Percentiles rank a stretch among this genome's conserved stretches.
Conservation (phyloP, 1,140 invertebrate species). For the Mycetomoellerius zeteki region DNA sequence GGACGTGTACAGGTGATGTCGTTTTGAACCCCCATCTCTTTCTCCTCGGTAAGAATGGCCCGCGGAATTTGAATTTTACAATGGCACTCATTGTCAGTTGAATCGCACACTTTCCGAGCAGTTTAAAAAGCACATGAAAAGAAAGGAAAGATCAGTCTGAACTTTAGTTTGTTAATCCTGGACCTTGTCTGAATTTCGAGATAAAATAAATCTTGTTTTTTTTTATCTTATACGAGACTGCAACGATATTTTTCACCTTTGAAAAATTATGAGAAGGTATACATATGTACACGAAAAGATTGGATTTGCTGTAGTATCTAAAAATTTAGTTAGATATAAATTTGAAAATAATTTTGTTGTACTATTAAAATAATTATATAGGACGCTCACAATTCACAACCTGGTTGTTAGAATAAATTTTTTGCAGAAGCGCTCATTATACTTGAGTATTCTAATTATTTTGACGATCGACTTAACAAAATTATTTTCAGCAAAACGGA, state of each 20-base stretch:
- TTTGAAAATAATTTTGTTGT: no score
- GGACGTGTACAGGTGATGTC: constrained; percentile 56
- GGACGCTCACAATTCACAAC: no score
- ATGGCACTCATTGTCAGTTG: constrained; percentile 10
- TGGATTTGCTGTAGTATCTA: no score
- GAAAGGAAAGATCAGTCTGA: background rate
- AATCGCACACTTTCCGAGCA: background rate
- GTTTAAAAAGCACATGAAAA: background rate
- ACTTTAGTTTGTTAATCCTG: background rate
- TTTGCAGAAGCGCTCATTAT: no score
- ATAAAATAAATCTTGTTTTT: background rate
- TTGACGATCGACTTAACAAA: no score
- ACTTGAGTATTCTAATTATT: no score
- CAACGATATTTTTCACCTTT: background rate
- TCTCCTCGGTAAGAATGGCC: constrained; percentile 15
- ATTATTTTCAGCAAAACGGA: no score
- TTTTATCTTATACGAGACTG: background rate
- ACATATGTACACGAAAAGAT: no score
- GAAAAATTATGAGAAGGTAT: background rate
- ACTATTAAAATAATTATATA: no score
- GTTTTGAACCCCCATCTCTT: constrained; percentile 2
- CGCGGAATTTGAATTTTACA: constrained; percentile 71
- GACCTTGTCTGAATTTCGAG: background rate
- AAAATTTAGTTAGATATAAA: no score
- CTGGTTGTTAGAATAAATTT: no score